These are phyloP conservation scores for Archaeoteleia sp. DNA, from an alignment of 2,888 invertebrate genomes.

Conservation along the genomic window DNA sequence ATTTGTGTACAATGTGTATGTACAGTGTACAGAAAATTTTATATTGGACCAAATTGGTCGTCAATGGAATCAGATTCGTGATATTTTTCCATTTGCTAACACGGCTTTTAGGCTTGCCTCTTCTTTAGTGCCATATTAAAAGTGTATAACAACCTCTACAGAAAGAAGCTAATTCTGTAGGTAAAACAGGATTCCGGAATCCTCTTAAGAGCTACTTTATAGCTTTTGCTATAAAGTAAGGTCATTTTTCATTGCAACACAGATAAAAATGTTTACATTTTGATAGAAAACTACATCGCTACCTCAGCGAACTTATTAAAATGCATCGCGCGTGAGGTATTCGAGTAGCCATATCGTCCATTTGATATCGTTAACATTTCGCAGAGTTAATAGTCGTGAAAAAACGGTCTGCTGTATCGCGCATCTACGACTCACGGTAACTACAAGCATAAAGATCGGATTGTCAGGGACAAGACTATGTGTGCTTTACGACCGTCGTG, in stretches of 20 bases:
- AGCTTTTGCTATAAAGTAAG: too few relatives aligned
- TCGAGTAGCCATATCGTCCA: slow-evolving; percentile 5
- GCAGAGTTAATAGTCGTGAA: slow-evolving; percentile 13
- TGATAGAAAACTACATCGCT: background rate
- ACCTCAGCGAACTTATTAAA: background rate
- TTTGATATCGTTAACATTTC: slow-evolving; percentile 13
- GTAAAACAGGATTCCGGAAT: too few relatives aligned
- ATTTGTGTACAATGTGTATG: too few relatives aligned
- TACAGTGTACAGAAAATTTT: too few relatives aligned
- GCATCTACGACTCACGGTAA: background rate
- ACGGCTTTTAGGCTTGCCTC: too few relatives aligned
- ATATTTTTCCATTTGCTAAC: too few relatives aligned
- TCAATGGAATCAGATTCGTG: too few relatives aligned
- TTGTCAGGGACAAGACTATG: background rate
- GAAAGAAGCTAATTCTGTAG: too few relatives aligned
- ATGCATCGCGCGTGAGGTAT: slow-evolving; percentile 6
- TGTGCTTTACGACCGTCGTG: background rate
- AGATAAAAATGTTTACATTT: background rate
- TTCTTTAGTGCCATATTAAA: too few relatives aligned
- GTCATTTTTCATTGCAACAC: background rate
- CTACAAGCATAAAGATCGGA: background rate
- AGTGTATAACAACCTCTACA: too few relatives aligned
- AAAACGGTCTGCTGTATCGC: background rate
- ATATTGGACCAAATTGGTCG: too few relatives aligned
- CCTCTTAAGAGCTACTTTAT: too few relatives aligned